Base-by-base conservation (phyloP, 2,888 invertebrate species). In the Drosophila cyrtoloma region DNA sequence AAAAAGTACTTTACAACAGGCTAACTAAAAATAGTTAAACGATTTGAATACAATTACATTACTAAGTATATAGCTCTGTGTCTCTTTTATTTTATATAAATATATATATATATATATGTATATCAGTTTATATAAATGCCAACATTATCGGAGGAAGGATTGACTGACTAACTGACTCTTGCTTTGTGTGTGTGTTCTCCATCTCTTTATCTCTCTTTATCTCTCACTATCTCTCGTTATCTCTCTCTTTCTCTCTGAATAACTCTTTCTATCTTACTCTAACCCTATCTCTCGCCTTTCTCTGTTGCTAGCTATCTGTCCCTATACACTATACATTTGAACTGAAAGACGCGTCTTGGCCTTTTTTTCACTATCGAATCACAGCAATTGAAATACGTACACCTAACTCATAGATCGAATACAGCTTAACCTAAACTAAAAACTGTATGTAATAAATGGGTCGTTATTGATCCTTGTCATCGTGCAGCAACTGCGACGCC, bases 401-500 rank as follows among this genome's bases (percentile, higher is more conserved):
- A 70, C 57, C 77, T 84, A 85, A 86, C 73, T 63, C 71, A 88
- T 81, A 69, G 65, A 69, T 74, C 73, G 69, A 72, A 50, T 76
- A 67, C 57, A 78, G 63, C 58, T 69, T 71, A 65, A 71, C 60
- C 79, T 79, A 82, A 76, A 77, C 81, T 82, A 87, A 73, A 59
- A 84, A 84, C 75, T 75, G 65, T 77, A 79, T 79, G 71, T 79
- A 85, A 86, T 85, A 89, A 83, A 84, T 91, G 92, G 91, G 93
- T 92, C 92, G 93, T 92, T 93, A 93, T 93, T 91, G 92, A 85
- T 91, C 92, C 83, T 91, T 90, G 62, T 89, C 86, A 35, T 92
- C 91, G 58, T 85, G 84, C 74, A 82, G 73, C 59, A 74, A 33
- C 42, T 71, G 75, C 22, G 42, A 30, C 62, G 42, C 33, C 62